Evolutionary conservation across 1,140 invertebrate species (phyloP), one percentile per base, ranked within the genome.

Genomic region (Condylostylus longicornis): DNA sequence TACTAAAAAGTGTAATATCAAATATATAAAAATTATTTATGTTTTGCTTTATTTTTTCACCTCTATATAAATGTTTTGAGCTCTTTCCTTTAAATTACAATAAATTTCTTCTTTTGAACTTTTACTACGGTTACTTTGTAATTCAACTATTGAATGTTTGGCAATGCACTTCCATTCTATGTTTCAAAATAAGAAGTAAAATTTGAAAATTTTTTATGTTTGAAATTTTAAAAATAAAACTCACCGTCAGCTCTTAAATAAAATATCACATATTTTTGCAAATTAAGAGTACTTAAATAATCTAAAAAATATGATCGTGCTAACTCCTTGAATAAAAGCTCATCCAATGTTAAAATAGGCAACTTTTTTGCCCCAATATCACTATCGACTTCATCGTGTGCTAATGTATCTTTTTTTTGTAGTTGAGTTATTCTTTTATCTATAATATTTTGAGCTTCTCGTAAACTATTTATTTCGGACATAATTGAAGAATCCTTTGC

Each of bases 211-310:
- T n/a, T n/a, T n/a, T n/a, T n/a, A n/a, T n/a, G n/a, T n/a, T n/a
- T n/a, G n/a, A n/a, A n/a, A n/a, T n/a, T n/a, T 8, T 8, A 25
- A 25, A 8, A 25, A 7, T n/a, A 25, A n/a, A 7, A 31, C 29
- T 31, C 19, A 38, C 37, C 37, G 21, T 41, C 15, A 13, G 40
- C 40, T 12, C 19, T 18, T 10, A 35, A 28, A 33, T 41, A 41
- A 18, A 41, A 41, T 19, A 41, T 37, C 15, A 41, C 40, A 37
- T 41, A 41, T 25, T 37, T 36, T 28, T 41, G 40, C 6, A 37
- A 20, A 33, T 41, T 41, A 8, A 33, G 18, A 5, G 33, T 17
- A 18, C 22, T 32, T 15, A 41, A 33, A 29, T 41, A 41, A 15
- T 41, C 40, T 15, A 41, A 33, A 33, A 33, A 41, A 17, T 41